Base-by-base conservation (phyloP, 1,140 invertebrate species). In the Ceratitis capitata region DNA sequence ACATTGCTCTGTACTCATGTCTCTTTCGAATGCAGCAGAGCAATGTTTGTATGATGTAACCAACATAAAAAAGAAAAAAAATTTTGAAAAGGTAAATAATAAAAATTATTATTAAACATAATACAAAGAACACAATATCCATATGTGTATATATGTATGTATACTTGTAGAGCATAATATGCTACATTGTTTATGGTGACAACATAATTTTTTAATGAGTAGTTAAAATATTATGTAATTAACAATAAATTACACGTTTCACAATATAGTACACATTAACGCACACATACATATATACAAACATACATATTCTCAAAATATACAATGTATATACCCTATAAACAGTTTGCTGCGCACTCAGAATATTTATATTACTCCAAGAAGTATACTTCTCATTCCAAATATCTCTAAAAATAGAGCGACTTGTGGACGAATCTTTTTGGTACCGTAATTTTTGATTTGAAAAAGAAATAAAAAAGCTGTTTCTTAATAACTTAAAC, bases 161-260 rank as follows among this genome's bases (percentile, higher is more conserved):
- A 47, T 26, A 14, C 7, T 23, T 39, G 35, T 69, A 26, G 19
- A 39, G 5, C 16, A n/a, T n/a, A 12, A 78, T 78, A 23, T 78
- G 39, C 69, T 39, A 47, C 69, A 78, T 78, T 78, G 69, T 78
- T 78, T 78, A 47, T 45, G 23, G 69, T 78, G 69, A 78, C 39
- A 32, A 26, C 39, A 78, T 78, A 78, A 78, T 78, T 78, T 78
- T 78, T 78, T 78, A 78, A 78, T 78, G 69, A 78, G 39, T 78
- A 32, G 69, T 78, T 78, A 39, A 78, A 78, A 78, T 78, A 78
- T 78, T 78, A 78, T 78, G 69, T 45, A 78, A 78, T 78, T 78
- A 78, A 78, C 69, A 78, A 78, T 78, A 78, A 78, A 78, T 78
- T 78, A 78, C 69, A 78, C 32, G 35, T 26, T 35, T 19, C 69